A percentile compares a stretch with the other conserved stretches of the same genome.
Conservation (phyloP, 1,140 invertebrate genomes). For the Dendroctonus ponderosae region DNA sequence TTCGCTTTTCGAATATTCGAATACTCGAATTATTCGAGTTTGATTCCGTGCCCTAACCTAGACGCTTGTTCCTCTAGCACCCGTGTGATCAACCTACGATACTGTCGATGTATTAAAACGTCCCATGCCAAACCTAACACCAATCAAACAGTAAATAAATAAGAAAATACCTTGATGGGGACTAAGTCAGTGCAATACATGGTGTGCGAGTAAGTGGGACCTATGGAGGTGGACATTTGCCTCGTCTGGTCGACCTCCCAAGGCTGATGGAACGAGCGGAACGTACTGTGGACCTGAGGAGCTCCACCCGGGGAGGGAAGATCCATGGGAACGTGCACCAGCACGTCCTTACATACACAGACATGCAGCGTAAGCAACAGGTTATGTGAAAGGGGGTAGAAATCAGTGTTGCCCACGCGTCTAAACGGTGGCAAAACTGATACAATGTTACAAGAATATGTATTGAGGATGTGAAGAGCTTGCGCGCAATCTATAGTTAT, state of each 20-base stretch:
- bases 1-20: no score
- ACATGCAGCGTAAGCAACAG: conserved; percentile 50
- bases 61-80: no score
- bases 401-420: background rate
- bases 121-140: background rate
- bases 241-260: conserved; percentile 58
- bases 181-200: conserved; percentile 64
- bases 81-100: background rate
- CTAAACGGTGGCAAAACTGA: background rate
- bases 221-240: conserved; percentile 51
- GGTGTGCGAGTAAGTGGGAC: conserved; percentile 44
- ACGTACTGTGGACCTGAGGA: conserved; percentile 53
- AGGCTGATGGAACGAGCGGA: conserved; percentile 58
- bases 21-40: no score
- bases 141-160: background rate
- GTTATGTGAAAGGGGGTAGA: conserved; percentile 1
- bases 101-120: background rate
- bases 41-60: no score
- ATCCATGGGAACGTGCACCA: conserved; percentile 48
- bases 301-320: conserved; percentile 44
- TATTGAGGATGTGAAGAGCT: conserved; percentile 11
- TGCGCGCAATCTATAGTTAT: conserved; percentile 12
- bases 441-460: background rate
- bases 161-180: conserved; percentile 64
- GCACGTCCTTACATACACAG: conserved; percentile 51